Evolutionary conservation across 37 sponge, comb jelly and placozoan genomes (phyloP), one percentile per base, ranked within the genome.

Genomic region (Aphrocallistes beatrix): DNA sequence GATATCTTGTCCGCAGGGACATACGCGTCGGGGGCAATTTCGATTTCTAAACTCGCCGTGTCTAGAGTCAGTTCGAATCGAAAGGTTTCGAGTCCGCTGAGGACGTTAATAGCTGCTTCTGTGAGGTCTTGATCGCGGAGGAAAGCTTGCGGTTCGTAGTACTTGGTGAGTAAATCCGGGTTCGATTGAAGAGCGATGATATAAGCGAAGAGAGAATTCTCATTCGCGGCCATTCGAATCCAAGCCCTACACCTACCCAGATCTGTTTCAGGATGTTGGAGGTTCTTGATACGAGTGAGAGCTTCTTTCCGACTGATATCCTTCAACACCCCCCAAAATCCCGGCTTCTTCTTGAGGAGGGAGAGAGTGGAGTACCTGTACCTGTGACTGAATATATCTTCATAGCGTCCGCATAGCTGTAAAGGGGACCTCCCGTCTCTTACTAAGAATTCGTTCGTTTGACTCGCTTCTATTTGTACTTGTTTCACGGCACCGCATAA

Each of bases 181-280:
- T 39, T 84, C 23, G 50, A 36, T 19, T 50, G 51, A 8, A 42
- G 28, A 42, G 45, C 92, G 36, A 38, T 88, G 81, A 98, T 90
- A 87, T 95, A 98, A 86, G 94, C 95, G 84, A 93, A 93, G 36
- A 98, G 86, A 21, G 96, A 91, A 38, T 87, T 87, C 88, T 98
- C 99, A 69, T 98, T 98, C 39, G 91, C 93, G 10, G 94, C 91
- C 0, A 93, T 51, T 40, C 91, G 82, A 42, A 93, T 89, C 94
- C 94, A 93, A 17, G 94, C 94, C 10, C 96, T 83, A 81, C 93
- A 92, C 39, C 87, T 82, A 0, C 93, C 96, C 50, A 37, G 40
- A 28, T 92, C 93, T 6, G 90, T 88, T 88, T 91, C 91, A 23
- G 93, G 94, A 89, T 91, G 81, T 84, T 91, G 90, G 25, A 98